Percentiles rank a stretch among this genome's conserved stretches.
Conservation (phyloP, 2,797 vertebrate genomes). For the Tragopan temminckii region DNA sequence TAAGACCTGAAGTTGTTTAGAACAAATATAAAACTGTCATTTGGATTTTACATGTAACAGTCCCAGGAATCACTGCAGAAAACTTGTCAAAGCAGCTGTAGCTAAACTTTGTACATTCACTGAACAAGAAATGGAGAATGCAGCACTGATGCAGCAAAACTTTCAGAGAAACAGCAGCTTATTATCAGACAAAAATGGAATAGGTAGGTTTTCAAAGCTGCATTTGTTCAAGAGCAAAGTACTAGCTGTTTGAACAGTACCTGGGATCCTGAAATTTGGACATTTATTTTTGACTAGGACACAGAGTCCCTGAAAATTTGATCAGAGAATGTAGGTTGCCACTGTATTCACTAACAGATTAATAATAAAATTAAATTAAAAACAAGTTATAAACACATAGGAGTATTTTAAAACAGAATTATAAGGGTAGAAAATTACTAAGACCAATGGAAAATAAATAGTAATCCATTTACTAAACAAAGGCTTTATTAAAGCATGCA, state of each 20-base stretch:
- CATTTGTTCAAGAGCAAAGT: not conserved
- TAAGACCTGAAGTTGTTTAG: not conserved
- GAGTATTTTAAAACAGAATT: not conserved
- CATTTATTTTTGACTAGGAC: not conserved
- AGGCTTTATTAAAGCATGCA: not conserved
- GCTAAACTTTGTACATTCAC: not conserved
- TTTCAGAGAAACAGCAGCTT: not conserved
- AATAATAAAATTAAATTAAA: rapidly evolving
- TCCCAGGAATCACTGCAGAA: not conserved
- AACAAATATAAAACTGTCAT: not conserved
- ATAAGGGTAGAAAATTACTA: not conserved
- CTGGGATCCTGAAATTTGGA: not conserved
- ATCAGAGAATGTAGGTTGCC: not conserved
- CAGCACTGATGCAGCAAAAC: not conserved
- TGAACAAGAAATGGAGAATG: not conserved
- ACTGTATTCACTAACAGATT: not conserved
- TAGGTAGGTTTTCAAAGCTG: not conserved
- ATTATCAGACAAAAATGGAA: not conserved
- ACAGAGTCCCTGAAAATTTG: not conserved
- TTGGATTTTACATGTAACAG: conserved; percentile 13
- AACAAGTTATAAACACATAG: not conserved
- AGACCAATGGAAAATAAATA: not conserved
- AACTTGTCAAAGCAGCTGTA: not conserved
- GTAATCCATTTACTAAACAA: not conserved
- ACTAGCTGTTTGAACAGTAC: not conserved